Conservation (phyloP, 2,888 invertebrate genomes). For the Panopea generosa region DNA sequence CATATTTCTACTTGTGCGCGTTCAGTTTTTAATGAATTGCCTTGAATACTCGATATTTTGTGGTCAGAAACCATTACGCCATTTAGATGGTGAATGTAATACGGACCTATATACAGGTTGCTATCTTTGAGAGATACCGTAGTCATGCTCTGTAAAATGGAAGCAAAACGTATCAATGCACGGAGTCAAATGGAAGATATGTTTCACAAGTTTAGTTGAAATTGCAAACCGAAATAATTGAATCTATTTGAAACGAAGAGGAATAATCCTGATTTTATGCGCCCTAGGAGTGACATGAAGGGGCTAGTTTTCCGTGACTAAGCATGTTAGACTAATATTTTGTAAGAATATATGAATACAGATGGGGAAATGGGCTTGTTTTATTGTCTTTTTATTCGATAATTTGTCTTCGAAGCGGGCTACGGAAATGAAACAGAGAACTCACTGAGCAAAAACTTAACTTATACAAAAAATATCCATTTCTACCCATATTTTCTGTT, state of each 20-base stretch:
- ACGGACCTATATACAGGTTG: no score
- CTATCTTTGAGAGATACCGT: no score
- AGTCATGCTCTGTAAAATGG: no score
- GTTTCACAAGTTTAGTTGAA: slow-evolving; percentile 22
- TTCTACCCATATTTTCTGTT: no score
- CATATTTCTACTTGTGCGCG: no score
- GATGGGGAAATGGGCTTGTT: slow-evolving; percentile 9
- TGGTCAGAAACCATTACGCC: slow-evolving; percentile 13
- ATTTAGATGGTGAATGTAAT: not conserved
- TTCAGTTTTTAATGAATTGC: no score
- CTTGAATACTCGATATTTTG: not conserved
- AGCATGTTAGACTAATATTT: slow-evolving; percentile 15
- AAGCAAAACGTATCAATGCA: not conserved
- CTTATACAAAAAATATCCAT: no score
- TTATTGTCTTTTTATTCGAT: slow-evolving; percentile 16
- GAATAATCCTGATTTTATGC: slow-evolving; percentile 36
- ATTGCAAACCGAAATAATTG: slow-evolving; percentile 47
- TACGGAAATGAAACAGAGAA: not conserved
- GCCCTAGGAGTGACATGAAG: slow-evolving; percentile 34
- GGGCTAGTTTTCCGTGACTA: slow-evolving; percentile 41
- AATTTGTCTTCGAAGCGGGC: slow-evolving; percentile 15
- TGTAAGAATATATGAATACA: slow-evolving; percentile 18
- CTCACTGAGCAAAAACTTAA: no score
- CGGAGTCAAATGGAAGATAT: slow-evolving; percentile 6
- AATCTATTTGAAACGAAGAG: slow-evolving; percentile 31